phyloP scores from a whole-genome alignment of 1,140 invertebrate species.

The Drosophila obscura region DNA sequence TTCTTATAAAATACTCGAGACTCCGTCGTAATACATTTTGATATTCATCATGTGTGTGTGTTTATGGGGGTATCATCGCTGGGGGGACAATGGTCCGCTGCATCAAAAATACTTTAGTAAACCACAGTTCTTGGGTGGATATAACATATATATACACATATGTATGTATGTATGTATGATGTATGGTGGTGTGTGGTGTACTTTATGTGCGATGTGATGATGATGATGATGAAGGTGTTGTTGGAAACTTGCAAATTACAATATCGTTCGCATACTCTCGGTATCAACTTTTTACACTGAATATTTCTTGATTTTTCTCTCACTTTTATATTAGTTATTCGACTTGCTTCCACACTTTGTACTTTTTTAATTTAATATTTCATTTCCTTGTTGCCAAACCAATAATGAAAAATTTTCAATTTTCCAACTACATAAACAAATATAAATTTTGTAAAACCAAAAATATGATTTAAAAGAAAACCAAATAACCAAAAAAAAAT shows the following conservation, averaged over 20 bases:
- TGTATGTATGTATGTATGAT: background rate
- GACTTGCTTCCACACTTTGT: conserved; percentile 60
- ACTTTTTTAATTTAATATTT: conserved; percentile 28
- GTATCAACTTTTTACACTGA: conserved; percentile 48
- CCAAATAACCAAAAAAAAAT: conserved; percentile 25
- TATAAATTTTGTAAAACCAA: conserved; percentile 44
- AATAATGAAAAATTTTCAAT: conserved; percentile 13
- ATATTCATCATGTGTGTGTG: conserved; percentile 53
- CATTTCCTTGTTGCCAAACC: background rate
- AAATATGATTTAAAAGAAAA: conserved; percentile 11
- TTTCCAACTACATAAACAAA: conserved; percentile 24
- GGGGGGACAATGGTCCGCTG: conserved; percentile 41
- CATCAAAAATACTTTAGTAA: conserved; percentile 72
- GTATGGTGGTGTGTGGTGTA: conserved; percentile 6
- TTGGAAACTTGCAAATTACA: conserved; percentile 75
- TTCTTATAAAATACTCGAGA: conserved; percentile 76
- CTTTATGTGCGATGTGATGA: conserved; percentile 14
- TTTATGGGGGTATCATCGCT: conserved; percentile 38
- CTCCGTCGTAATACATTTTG: conserved; percentile 71
- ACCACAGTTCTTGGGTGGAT: conserved; percentile 51
- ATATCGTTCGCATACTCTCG: conserved; percentile 65
- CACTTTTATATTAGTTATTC: no score
- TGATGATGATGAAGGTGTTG: conserved; percentile 31
- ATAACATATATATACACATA: conserved; percentile 33
- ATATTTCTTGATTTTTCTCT: conserved; percentile 12